phyloP scores from a whole-genome alignment of 2,888 invertebrate species.

The Beris morrisii region DNA sequence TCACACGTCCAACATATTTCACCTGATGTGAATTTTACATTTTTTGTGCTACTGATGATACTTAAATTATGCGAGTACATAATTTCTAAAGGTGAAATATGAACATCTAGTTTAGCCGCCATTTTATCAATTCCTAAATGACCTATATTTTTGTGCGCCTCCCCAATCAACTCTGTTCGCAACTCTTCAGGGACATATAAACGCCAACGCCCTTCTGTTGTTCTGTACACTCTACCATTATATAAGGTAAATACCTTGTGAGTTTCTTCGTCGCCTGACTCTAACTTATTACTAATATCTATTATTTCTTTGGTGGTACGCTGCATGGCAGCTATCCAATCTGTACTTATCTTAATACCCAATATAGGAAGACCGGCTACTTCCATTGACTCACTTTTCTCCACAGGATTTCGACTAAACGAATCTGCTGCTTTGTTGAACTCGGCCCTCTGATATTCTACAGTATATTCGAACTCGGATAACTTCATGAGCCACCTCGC shows the following conservation, averaged over 20 bases:
- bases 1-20: too few relatives aligned
- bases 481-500: slow-evolving; percentile 14
- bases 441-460: slow-evolving; percentile 20
- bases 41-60: too few relatives aligned
- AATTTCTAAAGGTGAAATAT: too few relatives aligned
- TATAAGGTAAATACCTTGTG: slow-evolving; percentile 7
- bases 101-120: slow-evolving; percentile 6
- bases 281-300: slow-evolving; percentile 7
- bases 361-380: slow-evolving; percentile 2
- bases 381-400: neutral
- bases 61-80: too few relatives aligned
- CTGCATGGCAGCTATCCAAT: slow-evolving; percentile 11
- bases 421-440: slow-evolving; percentile 28
- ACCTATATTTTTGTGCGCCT: slow-evolving; percentile 1
- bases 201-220: neutral
- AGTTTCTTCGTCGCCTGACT: neutral
- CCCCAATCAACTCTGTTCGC: neutral
- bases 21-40: too few relatives aligned
- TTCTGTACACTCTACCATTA: slow-evolving; percentile 8
- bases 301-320: neutral
- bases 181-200: slow-evolving; percentile 9
- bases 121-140: slow-evolving; percentile 22
- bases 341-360: neutral
- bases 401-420: slow-evolving; percentile 27
- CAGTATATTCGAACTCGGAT: slow-evolving; percentile 14